A percentile compares a stretch with the other conserved stretches of the same genome.
Evolutionary conservation across 2,797 vertebrate species (phyloP).

Genomic region (Phaenicophaeus curvirostris): DNA sequence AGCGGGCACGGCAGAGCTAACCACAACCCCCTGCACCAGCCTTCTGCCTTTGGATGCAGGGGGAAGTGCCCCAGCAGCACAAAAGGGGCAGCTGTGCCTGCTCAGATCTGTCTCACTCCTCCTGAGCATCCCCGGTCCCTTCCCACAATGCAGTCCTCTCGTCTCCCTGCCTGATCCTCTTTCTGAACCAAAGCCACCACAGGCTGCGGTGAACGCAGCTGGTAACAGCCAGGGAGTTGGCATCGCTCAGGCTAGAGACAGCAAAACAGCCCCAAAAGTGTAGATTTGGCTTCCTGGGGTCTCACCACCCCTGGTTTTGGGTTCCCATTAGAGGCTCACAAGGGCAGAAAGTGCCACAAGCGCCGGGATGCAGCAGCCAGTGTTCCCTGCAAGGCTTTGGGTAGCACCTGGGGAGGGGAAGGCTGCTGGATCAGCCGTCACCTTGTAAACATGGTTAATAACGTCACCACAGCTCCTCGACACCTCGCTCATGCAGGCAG

Average conservation of each 20-base stretch:
- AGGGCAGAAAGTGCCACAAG: neutral
- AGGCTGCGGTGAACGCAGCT: neutral
- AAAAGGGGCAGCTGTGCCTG: neutral
- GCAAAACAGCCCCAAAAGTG: neutral
- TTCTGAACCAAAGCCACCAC: neutral
- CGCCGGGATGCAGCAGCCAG: neutral
- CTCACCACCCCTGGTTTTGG: accelerated
- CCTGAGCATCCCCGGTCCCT: neutral
- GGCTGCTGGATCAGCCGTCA: constrained; percentile 30
- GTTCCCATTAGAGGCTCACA: accelerated
- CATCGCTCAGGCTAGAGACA: accelerated
- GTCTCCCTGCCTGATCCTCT: neutral
- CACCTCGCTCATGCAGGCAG: neutral
- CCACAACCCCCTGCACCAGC: neutral
- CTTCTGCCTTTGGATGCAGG: neutral
- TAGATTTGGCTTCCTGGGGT: neutral
- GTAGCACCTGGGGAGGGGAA: constrained; percentile 22
- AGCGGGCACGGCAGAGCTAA: neutral
- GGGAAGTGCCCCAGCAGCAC: neutral
- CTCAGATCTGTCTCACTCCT: neutral
- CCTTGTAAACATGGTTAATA: neutral
- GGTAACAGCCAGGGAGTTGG: neutral
- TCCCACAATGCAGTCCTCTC: neutral
- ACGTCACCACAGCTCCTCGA: neutral
- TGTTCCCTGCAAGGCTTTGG: neutral